Conservation (phyloP, 2,888 invertebrate genomes). For the Allophyes oxyacanthae region DNA sequence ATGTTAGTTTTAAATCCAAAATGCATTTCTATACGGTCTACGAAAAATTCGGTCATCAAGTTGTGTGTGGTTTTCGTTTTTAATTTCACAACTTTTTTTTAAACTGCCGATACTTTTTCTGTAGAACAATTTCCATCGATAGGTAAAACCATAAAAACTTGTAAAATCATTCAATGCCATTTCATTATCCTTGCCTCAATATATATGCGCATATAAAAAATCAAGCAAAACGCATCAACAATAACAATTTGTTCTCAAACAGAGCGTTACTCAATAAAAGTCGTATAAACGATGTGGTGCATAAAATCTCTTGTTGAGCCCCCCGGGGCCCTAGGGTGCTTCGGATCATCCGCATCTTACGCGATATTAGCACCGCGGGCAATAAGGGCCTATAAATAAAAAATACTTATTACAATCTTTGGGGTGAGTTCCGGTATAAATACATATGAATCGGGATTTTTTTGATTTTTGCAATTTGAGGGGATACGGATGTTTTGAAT, state of each 20-base stretch:
- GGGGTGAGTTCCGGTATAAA: slow-evolving; percentile 72
- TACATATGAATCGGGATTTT: slow-evolving; percentile 70
- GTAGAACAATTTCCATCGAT: no score
- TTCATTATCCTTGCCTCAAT: neutral
- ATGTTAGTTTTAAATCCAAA: no score
- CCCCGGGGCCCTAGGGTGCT: slow-evolving; percentile 60
- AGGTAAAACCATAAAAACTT: no score
- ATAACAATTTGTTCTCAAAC: slow-evolving; percentile 63
- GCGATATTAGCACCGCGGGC: slow-evolving; percentile 86
- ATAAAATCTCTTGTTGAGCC: slow-evolving; percentile 75
- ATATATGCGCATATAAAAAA: slow-evolving; percentile 5
- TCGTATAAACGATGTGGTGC: slow-evolving; percentile 67
- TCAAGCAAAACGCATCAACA: slow-evolving; percentile 46
- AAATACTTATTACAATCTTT: slow-evolving; percentile 81
- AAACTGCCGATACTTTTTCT: no score
- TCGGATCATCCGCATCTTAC: slow-evolving; percentile 82
- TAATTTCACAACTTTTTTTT: no score
- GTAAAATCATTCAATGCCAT: neutral
- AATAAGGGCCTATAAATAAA: slow-evolving; percentile 81
- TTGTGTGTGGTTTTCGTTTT: no score
- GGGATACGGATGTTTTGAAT: slow-evolving; percentile 42
- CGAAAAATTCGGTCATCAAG: no score
- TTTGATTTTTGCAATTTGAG: slow-evolving; percentile 49
- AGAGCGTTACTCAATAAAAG: slow-evolving; percentile 76
- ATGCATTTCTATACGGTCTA: no score